These are phyloP conservation scores for Callorhinus ursinus DNA, from an alignment of 2,113 vertebrate genomes.

Conservation along the genomic window DNA sequence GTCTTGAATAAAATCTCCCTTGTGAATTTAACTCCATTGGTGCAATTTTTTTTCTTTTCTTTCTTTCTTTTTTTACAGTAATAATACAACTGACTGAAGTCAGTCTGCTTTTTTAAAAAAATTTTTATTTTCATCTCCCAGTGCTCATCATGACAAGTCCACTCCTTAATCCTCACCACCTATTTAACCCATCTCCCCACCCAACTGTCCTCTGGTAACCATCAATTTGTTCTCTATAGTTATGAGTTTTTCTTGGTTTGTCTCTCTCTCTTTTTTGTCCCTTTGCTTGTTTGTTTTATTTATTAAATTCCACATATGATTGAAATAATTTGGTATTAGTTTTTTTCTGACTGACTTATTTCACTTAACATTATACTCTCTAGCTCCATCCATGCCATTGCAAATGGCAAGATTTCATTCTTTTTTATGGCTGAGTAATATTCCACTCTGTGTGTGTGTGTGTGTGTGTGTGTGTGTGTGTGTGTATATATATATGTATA, in stretches of 20 bases:
- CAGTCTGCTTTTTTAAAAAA: neutral
- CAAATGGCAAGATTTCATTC: neutral
- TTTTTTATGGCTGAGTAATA: neutral
- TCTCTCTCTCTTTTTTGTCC: neutral
- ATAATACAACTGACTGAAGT: neutral
- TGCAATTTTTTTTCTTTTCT: neutral
- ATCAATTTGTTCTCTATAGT: neutral
- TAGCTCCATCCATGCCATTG: neutral
- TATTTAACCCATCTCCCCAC: neutral
- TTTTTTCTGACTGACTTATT: neutral
- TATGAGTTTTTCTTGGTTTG: neutral
- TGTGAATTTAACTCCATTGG: neutral
- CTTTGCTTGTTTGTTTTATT: neutral
- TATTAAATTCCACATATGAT: neutral
- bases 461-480: too few relatives aligned
- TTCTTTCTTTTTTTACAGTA: neutral
- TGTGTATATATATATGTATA: too few relatives aligned
- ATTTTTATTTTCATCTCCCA: neutral
- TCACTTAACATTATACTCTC: neutral
- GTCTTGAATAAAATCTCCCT: neutral
- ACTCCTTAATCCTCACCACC: neutral
- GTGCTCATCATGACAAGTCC: neutral
- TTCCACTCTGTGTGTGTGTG: too few relatives aligned
- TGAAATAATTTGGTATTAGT: neutral
- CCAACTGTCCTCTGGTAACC: neutral